Percentiles rank a stretch among this genome's conserved stretches.
Evolutionary conservation across 1,140 invertebrate species (phyloP).

Genomic region (Drosophila insularis): DNA sequence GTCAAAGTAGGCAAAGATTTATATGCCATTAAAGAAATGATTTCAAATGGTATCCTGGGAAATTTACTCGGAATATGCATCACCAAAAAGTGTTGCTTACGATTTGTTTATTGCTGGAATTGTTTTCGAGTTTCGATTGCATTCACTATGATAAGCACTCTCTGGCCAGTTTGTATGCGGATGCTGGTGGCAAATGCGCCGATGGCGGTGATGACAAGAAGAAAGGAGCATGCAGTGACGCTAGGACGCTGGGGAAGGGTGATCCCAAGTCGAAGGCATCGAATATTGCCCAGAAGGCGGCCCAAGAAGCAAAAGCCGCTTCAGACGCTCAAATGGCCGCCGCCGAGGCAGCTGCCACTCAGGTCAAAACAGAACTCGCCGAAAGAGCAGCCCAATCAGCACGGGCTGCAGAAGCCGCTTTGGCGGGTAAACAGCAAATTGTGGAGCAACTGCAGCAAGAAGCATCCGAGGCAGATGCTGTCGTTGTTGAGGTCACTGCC

Average conservation of each 20-base stretch:
- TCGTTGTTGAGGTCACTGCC: slow-evolving; percentile 85
- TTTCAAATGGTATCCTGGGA: neutral
- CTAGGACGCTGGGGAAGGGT: neutral
- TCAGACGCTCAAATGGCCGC: slow-evolving; percentile 87
- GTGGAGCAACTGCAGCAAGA: slow-evolving; percentile 85
- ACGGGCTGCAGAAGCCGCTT: slow-evolving; percentile 86
- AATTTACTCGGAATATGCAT: slow-evolving; percentile 37
- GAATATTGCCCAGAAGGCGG: slow-evolving; percentile 87
- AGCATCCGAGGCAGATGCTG: slow-evolving; percentile 85
- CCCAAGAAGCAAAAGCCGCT: slow-evolving; percentile 86
- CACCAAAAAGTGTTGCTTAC: slow-evolving; percentile 24
- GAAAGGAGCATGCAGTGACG: neutral
- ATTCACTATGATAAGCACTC: slow-evolving; percentile 11
- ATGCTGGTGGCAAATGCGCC: neutral
- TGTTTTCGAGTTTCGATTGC: slow-evolving; percentile 25
- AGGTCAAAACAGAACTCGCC: slow-evolving; percentile 87
- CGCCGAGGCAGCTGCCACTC: slow-evolving; percentile 86
- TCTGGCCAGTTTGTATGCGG: slow-evolving; percentile 25
- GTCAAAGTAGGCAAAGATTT: neutral
- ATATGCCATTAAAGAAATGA: neutral
- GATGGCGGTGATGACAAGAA: slow-evolving; percentile 8
- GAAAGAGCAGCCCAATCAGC: slow-evolving; percentile 87
- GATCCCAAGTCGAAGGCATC: slow-evolving; percentile 82
- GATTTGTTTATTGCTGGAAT: slow-evolving; percentile 20
- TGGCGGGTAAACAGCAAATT: slow-evolving; percentile 86